Percentiles rank a stretch among this genome's conserved stretches.
Evolutionary conservation across 2,888 invertebrate species (phyloP).

Genomic region (Ashinkailepas kermadecensis): DNA sequence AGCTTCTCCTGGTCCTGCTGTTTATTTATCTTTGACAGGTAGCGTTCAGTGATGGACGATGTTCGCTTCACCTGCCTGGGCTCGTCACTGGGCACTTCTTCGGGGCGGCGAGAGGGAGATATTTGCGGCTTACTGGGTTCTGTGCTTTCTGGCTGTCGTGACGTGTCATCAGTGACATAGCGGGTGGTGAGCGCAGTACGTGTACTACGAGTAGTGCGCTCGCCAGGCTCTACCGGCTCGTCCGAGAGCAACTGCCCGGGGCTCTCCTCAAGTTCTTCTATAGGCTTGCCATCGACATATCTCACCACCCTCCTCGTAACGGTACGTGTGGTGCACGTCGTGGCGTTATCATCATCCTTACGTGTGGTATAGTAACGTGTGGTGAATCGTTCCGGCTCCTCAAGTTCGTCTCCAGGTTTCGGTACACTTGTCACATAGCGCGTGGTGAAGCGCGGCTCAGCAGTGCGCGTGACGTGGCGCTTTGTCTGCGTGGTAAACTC

Average conservation of each 20-base stretch:
- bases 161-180: background rate
- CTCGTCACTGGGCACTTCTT: too few relatives aligned
- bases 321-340: background rate
- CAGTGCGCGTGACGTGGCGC: background rate
- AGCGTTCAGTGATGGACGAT: background rate
- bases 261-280: background rate
- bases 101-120: too few relatives aligned
- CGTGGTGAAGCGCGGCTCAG: background rate
- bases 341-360: background rate
- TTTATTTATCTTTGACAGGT: background rate
- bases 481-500: slow-evolving; percentile 13
- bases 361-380: slow-evolving; percentile 10
- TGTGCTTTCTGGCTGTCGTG: background rate
- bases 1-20: background rate
- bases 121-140: background rate
- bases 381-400: background rate
- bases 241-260: background rate
- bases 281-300: background rate
- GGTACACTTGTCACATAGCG: background rate
- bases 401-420: background rate
- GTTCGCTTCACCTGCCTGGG: too few relatives aligned
- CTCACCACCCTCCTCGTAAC: background rate
- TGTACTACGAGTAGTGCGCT: background rate
- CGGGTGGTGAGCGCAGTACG: background rate
- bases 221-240: background rate